phyloP scores from a whole-genome alignment of 1,140 invertebrate genomes.

The Danaus plexippus region DNA sequence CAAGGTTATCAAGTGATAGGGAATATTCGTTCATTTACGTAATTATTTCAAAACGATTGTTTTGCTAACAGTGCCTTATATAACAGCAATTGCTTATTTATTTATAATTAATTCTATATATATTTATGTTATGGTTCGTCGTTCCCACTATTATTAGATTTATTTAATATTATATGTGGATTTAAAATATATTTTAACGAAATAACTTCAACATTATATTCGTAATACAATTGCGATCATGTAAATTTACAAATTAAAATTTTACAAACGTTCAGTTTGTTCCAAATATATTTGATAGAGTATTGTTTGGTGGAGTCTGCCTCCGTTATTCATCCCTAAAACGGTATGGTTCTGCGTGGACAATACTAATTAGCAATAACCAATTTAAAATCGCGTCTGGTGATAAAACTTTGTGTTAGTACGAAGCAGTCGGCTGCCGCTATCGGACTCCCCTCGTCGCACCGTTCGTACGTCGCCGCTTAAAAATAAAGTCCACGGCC shows the following conservation, averaged over 20 bases:
- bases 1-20: constrained; percentile 17
- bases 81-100: too few relatives aligned
- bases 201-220: too few relatives aligned
- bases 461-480: constrained; percentile 59
- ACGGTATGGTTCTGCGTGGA: constrained; percentile 46
- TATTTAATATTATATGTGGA: too few relatives aligned
- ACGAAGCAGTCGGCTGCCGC: constrained; percentile 34
- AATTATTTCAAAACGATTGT: background rate
- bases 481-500: constrained; percentile 68
- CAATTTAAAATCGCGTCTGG: constrained; percentile 47
- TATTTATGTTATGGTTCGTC: too few relatives aligned
- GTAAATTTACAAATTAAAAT: constrained; percentile 27
- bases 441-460: constrained; percentile 53
- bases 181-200: too few relatives aligned
- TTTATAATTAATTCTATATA: too few relatives aligned
- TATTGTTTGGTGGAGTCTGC: constrained; percentile 48
- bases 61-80: too few relatives aligned
- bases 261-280: constrained; percentile 25
- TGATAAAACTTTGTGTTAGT: constrained; percentile 50
- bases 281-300: constrained; percentile 35
- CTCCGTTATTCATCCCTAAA: constrained; percentile 59
- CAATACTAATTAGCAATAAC: constrained; percentile 66
- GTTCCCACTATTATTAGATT: too few relatives aligned
- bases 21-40: constrained; percentile 6
- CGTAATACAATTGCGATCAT: background rate